A percentile compares a stretch with the other conserved stretches of the same genome.
These are phyloP conservation scores for Pollenia griseotomentosa DNA, from an alignment of 2,888 invertebrate species.

Conservation along the genomic window DNA sequence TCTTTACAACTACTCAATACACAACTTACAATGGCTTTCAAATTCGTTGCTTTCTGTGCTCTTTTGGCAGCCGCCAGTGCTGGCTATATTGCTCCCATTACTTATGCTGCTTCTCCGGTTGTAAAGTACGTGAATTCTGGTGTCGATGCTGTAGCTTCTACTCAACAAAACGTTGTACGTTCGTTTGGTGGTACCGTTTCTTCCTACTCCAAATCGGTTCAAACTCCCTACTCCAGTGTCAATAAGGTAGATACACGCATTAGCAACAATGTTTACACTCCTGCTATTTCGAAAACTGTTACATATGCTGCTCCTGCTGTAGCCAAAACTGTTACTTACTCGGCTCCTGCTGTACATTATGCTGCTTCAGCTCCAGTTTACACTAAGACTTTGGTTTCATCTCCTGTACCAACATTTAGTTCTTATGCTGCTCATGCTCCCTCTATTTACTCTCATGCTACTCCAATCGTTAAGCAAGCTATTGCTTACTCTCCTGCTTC, in stretches of 20 bases:
- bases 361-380: constrained; percentile 74
- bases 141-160: constrained; percentile 82
- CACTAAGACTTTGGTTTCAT: constrained; percentile 45
- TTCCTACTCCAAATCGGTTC: constrained; percentile 86
- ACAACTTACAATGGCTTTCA: constrained; percentile 79
- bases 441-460: constrained; percentile 64
- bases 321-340: constrained; percentile 74
- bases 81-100: constrained; percentile 84
- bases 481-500: constrained; percentile 85
- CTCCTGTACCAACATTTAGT: constrained; percentile 74
- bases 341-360: constrained; percentile 79
- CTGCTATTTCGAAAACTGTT: constrained; percentile 75
- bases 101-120: constrained; percentile 76
- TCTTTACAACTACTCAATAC: no score
- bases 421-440: constrained; percentile 70
- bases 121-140: constrained; percentile 81
- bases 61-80: constrained; percentile 87
- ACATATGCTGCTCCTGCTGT: constrained; percentile 75
- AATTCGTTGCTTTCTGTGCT: constrained; percentile 87
- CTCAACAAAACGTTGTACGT: constrained; percentile 86
- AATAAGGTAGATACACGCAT: constrained; percentile 86
- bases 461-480: constrained; percentile 61
- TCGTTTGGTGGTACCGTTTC: constrained; percentile 86
- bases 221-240: constrained; percentile 87
- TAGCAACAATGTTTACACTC: constrained; percentile 84